Base-by-base conservation (phyloP, 2,113 vertebrate genomes). In the Silurus glanis region DNA sequence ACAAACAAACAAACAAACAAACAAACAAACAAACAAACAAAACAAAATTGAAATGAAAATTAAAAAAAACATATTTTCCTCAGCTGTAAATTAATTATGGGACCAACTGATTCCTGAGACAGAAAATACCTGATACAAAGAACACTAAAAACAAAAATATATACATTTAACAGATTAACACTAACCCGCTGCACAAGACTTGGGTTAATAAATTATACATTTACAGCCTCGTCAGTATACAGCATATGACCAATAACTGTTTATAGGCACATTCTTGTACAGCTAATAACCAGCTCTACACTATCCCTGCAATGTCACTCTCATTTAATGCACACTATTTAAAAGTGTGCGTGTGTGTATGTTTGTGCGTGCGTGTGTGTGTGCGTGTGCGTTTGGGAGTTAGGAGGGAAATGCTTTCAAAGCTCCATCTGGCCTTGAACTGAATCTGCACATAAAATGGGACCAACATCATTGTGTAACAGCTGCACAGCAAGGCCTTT, bases 141-240 rank as follows among this genome's bases (percentile, higher is more conserved):
- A 87, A 87, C 51, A 86, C 83, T 82, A 67, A 82, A 85, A 25
- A 83, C 83, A 53, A 10, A 64, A 83, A 84, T 82, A 85, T 89
- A 83, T 89, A 85, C 86, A 75, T 85, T 87, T 85, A 85, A 72
- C 80, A 89, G 75, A 87, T 87, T 82, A 78, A 85, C 78, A 47
- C 72, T 82, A 87, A 87, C 83, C 86, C 80, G 61, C 82, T 56
- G 83, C 88, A 85, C 80, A 74, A 87, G 58, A 82, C 55, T 81
- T 51, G 67, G 80, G 80, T 72, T 78, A 66, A 71, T 55, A 53
- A 37, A 72, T 45, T 76, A 81, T 87, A 45, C 80, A 85, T 59
- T 74, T 83, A 85, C 86, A 87, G 87, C 88, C 86, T 89, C 82
- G 83, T 85, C 88, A 83, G 83, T 89, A 89, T 89, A 85, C 83